These are phyloP conservation scores for Hymenopus coronatus DNA, from an alignment of 2,888 invertebrate species.

Conservation along the genomic window DNA sequence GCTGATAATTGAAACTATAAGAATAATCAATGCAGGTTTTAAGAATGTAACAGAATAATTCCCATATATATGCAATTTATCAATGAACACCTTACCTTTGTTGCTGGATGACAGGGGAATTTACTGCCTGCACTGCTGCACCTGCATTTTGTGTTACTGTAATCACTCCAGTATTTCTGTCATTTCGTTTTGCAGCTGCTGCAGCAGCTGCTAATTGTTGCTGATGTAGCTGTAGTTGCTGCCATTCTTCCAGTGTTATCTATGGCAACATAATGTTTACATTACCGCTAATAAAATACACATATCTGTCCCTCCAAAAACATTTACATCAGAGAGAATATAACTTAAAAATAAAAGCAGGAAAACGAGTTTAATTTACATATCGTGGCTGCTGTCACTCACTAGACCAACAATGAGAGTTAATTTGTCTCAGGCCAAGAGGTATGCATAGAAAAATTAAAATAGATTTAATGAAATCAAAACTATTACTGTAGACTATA, in stretches of 20 bases:
- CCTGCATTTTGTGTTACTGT: background rate
- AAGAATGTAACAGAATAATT: background rate
- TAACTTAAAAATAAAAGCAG: no score
- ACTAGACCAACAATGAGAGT: no score
- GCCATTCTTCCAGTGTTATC: constrained; percentile 4
- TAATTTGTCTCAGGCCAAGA: no score
- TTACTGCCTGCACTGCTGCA: background rate
- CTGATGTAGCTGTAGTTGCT: constrained; percentile 1
- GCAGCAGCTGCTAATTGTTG: background rate
- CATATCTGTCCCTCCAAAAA: background rate
- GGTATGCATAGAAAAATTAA: no score
- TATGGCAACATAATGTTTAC: background rate
- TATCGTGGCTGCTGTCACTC: no score
- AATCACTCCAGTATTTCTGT: constrained; percentile 4
- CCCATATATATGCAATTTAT: background rate
- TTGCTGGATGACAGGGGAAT: background rate
- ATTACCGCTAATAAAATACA: background rate
- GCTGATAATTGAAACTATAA: background rate
- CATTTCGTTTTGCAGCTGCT: background rate
- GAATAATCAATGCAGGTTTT: background rate
- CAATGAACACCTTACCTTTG: background rate
- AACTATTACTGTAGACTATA: no score
- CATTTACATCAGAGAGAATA: background rate
- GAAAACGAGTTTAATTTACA: no score
- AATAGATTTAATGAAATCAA: no score